A percentile compares a stretch with the other conserved stretches of the same genome.
These are phyloP conservation scores for Drosophila kambysellisi DNA, from an alignment of 2,888 invertebrate species.

Conservation along the genomic window DNA sequence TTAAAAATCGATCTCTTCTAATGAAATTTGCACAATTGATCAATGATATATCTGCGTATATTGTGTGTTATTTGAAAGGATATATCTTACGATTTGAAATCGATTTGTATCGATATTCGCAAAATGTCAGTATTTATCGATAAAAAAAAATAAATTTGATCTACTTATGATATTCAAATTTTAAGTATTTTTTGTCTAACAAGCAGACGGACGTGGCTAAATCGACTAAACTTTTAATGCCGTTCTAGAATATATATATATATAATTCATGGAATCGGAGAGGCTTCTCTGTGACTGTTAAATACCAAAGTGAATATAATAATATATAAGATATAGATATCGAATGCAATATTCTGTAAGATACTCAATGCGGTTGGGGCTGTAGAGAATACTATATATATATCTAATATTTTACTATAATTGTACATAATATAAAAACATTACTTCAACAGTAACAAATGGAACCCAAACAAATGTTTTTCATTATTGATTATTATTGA, in stretches of 20 bases:
- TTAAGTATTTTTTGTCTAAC: accelerated
- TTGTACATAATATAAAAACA: no score
- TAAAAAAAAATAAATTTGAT: neutral
- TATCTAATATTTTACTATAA: no score
- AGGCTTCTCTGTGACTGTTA: neutral
- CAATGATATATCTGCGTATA: accelerated
- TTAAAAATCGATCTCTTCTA: no score
- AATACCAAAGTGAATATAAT: neutral
- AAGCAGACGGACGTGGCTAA: neutral
- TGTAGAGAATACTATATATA: no score
- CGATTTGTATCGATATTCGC: neutral
- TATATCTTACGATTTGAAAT: neutral
- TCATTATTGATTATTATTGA: neutral
- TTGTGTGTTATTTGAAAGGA: neutral
- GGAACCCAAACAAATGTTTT: neutral
- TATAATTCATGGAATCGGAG: neutral
- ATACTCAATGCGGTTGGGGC: no score
- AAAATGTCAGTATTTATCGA: neutral
- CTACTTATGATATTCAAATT: neutral
- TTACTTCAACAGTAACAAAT: no score
- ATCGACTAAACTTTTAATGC: neutral
- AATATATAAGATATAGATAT: neutral
- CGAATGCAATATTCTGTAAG: no score
- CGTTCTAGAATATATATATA: neutral
- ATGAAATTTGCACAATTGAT: neutral